Evolutionary conservation across 1,140 invertebrate genomes (phyloP).

Genomic region (Forficula auricularia): DNA sequence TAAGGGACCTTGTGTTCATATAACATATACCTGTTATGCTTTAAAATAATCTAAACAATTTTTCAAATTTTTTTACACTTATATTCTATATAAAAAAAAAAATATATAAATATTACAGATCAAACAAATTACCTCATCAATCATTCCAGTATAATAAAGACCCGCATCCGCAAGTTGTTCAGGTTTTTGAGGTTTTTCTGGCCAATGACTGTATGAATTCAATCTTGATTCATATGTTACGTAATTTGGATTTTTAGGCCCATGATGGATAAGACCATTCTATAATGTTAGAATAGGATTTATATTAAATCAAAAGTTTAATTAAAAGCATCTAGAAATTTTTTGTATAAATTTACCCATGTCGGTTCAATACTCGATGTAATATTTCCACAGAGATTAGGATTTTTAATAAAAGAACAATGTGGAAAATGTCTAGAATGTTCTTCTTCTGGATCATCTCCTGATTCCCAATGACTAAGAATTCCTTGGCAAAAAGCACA

Average conservation of each 20-base stretch:
- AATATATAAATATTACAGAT: not conserved
- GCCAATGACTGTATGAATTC: constrained; percentile 44
- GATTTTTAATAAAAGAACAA: constrained; percentile 38
- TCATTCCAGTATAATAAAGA: constrained; percentile 51
- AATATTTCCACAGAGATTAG: constrained; percentile 22
- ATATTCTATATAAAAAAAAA: constrained; percentile 3
- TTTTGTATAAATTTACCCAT: too few relatives aligned
- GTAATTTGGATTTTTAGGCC: constrained; percentile 39
- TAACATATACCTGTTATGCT: not conserved
- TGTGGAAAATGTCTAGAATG: constrained; percentile 51
- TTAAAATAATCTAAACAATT: not conserved
- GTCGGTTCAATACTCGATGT: not conserved
- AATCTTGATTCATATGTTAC: constrained; percentile 43
- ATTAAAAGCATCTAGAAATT: too few relatives aligned
- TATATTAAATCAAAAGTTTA: too few relatives aligned
- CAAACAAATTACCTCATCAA: constrained; percentile 1
- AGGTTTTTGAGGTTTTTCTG: constrained; percentile 40
- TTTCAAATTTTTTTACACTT: not conserved
- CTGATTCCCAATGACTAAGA: constrained; percentile 48
- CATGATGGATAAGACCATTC: constrained; percentile 24
- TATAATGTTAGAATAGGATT: too few relatives aligned
- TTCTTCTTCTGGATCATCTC: constrained; percentile 54
- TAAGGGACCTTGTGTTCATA: not conserved
- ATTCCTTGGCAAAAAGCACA: constrained; percentile 68
- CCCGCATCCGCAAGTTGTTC: constrained; percentile 51